Evolutionary conservation across 2,888 invertebrate genomes (phyloP).

Genomic region (Athrips mouffetella): DNA sequence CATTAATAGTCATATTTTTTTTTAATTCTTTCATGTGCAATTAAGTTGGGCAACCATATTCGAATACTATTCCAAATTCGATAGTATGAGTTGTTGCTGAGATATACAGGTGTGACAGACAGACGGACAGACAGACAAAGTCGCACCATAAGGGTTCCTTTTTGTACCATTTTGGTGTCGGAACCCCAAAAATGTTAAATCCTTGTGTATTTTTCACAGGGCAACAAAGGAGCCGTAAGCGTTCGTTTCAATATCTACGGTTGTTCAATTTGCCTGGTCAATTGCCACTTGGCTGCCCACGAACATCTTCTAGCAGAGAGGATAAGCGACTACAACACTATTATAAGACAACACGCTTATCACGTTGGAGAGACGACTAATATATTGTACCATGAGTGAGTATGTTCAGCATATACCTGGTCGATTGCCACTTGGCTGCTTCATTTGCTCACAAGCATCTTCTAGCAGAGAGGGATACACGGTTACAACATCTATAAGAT

Average conservation of each 20-base stretch:
- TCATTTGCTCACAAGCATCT: conserved; percentile 91
- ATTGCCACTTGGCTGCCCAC: conserved; percentile 94
- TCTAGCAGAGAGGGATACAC: conserved; percentile 87
- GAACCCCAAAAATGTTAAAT: neutral
- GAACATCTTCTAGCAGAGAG: conserved; percentile 90
- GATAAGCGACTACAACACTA: conserved; percentile 91
- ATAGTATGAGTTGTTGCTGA: too few relatives aligned
- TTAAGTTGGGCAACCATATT: too few relatives aligned
- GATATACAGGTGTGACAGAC: too few relatives aligned
- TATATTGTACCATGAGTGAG: conserved; percentile 95
- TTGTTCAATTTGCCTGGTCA: conserved; percentile 91
- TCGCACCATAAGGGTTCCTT: too few relatives aligned
- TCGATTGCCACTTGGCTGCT: too few relatives aligned
- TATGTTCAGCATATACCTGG: too few relatives aligned
- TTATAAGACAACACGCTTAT: conserved; percentile 90
- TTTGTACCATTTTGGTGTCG: too few relatives aligned
- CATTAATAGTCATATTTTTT: too few relatives aligned
- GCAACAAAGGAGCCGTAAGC: conserved; percentile 97
- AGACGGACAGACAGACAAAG: too few relatives aligned
- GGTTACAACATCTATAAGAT: conserved; percentile 90
- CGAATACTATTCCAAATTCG: too few relatives aligned
- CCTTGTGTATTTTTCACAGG: conserved; percentile 78
- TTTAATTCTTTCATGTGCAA: too few relatives aligned
- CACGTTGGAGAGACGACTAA: conserved; percentile 86
- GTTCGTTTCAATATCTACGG: conserved; percentile 92